Evolutionary conservation across 2,888 invertebrate genomes (phyloP).

Genomic region (Drosophila rellima): DNA sequence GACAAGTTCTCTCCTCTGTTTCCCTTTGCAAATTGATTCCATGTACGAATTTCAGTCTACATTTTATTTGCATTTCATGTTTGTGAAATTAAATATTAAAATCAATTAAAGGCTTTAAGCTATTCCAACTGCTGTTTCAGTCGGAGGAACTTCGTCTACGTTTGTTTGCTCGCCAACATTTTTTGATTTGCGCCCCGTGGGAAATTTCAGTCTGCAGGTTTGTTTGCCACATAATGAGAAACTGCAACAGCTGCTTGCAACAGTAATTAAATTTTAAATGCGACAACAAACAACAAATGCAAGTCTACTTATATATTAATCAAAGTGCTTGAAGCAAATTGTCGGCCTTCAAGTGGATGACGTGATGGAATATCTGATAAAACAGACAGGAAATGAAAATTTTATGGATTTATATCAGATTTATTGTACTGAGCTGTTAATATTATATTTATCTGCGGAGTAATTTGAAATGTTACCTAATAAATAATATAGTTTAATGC

Average conservation of each 20-base stretch:
- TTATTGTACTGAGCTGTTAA: conserved; percentile 10
- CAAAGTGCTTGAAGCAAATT: conserved; percentile 8
- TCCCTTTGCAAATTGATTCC: conserved; percentile 56
- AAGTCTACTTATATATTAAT: neutral
- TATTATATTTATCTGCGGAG: neutral
- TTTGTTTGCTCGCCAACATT: conserved; percentile 33
- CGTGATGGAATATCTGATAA: neutral
- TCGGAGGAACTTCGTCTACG: neutral
- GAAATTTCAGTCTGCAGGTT: conserved; percentile 14
- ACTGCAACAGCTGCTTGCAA: conserved; percentile 40
- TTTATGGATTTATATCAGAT: neutral
- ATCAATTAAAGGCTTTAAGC: conserved; percentile 67
- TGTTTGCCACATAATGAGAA: conserved; percentile 46
- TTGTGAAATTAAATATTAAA: conserved; percentile 75
- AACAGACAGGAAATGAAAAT: neutral
- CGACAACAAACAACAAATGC: conserved; percentile 26
- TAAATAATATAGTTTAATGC: neutral
- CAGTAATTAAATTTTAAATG: conserved; percentile 58
- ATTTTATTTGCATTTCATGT: conserved; percentile 65
- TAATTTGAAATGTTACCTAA: neutral
- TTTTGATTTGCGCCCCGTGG: conserved; percentile 25
- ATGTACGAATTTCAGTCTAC: conserved; percentile 29
- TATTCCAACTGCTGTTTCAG: conserved; percentile 10
- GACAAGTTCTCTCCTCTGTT: neutral
- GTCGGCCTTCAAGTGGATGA: neutral